A percentile compares a stretch with the other conserved stretches of the same genome.
Conservation (phyloP, 2,888 invertebrate genomes). For the Trilocha varians region DNA sequence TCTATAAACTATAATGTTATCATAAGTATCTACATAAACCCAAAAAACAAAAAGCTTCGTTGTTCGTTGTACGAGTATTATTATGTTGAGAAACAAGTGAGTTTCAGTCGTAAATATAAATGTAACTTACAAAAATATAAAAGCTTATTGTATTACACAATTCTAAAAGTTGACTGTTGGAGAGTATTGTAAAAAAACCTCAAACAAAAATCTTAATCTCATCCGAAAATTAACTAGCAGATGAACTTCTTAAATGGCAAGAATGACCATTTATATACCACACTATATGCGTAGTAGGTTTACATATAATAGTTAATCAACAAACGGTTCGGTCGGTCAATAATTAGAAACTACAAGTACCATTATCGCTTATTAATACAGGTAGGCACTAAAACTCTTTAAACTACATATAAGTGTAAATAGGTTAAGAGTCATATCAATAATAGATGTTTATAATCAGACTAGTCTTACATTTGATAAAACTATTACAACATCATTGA, state of each 20-base stretch:
- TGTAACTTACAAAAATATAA: background rate
- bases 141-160: background rate
- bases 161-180: no score
- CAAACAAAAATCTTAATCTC: background rate
- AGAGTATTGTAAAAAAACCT: background rate
- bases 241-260: background rate
- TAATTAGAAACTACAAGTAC: no score
- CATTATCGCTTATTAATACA: no score
- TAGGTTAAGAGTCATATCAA: no score
- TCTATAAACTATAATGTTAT: conserved; percentile 20
- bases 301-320: no score
- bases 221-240: background rate
- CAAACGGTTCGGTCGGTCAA: background rate
- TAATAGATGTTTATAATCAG: background rate
- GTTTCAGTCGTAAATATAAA: background rate
- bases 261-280: background rate
- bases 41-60: conserved; percentile 1
- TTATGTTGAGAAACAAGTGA: background rate
- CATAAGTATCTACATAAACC: conserved; percentile 2
- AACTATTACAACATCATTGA: background rate
- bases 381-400: no score
- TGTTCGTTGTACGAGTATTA: background rate
- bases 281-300: background rate
- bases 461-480: background rate
- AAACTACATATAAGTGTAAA: no score